These are phyloP conservation scores for Euura saliciscinereae DNA, from an alignment of 1,140 invertebrate species.

Conservation along the genomic window DNA sequence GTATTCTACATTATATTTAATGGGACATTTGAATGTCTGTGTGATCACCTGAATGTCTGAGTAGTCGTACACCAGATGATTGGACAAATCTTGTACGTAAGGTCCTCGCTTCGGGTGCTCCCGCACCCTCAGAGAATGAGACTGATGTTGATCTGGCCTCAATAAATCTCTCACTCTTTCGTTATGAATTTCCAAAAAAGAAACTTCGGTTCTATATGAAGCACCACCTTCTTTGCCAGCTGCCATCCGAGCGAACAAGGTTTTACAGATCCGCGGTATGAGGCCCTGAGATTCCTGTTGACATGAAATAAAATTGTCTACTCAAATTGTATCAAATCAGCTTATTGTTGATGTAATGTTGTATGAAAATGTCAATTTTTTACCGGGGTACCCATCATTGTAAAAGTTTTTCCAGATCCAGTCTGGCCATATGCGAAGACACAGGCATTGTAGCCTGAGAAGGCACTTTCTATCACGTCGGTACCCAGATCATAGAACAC, in stretches of 20 bases:
- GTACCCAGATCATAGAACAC: slow-evolving; percentile 87
- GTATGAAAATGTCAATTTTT: slow-evolving; percentile 29
- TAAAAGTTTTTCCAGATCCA: slow-evolving; percentile 96
- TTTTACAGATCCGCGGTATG: slow-evolving; percentile 87
- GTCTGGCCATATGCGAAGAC: slow-evolving; percentile 97
- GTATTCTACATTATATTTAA: too few relatives aligned
- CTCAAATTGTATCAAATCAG: not conserved
- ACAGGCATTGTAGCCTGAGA: slow-evolving; percentile 97
- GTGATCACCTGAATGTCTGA: slow-evolving; percentile 77
- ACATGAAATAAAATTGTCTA: slow-evolving; percentile 15
- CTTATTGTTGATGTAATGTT: not conserved
- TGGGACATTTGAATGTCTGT: not conserved
- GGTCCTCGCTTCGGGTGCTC: slow-evolving; percentile 92
- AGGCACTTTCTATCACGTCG: slow-evolving; percentile 92
- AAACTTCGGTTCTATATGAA: slow-evolving; percentile 83
- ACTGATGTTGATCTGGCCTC: slow-evolving; percentile 68
- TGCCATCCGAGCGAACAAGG: slow-evolving; percentile 75
- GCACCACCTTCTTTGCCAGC: slow-evolving; percentile 81
- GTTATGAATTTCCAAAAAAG: slow-evolving; percentile 92
- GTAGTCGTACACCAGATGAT: slow-evolving; percentile 86
- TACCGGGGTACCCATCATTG: slow-evolving; percentile 94
- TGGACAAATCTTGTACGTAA: slow-evolving; percentile 91
- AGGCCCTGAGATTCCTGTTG: slow-evolving; percentile 78
- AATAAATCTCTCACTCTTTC: slow-evolving; percentile 88
- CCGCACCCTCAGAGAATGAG: slow-evolving; percentile 80